These are phyloP conservation scores for Arvicola amphibius DNA, from an alignment of 2,797 vertebrate species.

Conservation along the genomic window DNA sequence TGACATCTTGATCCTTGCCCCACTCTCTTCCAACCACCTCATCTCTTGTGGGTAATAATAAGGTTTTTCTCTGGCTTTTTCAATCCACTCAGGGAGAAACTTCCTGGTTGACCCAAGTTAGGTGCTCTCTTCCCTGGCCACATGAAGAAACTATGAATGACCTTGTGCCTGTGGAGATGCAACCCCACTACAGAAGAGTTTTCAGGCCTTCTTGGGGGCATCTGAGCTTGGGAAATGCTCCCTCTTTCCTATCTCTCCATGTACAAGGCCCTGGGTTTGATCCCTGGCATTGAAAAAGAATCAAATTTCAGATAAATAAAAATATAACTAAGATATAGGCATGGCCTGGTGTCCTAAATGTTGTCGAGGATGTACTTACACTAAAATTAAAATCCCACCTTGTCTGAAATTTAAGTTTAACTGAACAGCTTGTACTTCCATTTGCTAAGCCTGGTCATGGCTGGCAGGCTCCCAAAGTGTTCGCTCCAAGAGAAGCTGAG, in stretches of 20 bases:
- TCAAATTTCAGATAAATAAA: neutral
- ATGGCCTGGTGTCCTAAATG: neutral
- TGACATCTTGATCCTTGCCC: neutral
- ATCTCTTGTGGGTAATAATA: neutral
- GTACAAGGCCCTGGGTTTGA: neutral
- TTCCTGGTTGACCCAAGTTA: fast-evolving
- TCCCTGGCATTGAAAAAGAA: neutral
- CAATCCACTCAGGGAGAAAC: neutral
- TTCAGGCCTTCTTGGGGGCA: neutral
- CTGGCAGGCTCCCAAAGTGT: fast-evolving
- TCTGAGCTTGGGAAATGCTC: neutral
- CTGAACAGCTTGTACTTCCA: neutral
- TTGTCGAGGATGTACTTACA: neutral
- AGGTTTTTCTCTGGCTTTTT: too few relatives aligned
- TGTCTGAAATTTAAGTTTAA: neutral
- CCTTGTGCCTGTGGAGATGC: neutral
- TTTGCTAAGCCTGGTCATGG: too few relatives aligned
- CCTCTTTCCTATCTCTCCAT: neutral
- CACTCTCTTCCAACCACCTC: neutral
- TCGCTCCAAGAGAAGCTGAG: neutral
- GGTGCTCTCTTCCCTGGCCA: neutral
- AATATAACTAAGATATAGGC: neutral
- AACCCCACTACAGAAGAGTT: neutral
- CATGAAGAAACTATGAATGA: neutral
- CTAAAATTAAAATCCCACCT: neutral